Base-by-base conservation (phyloP, 1,140 invertebrate species). In the Microplitis mediator region DNA sequence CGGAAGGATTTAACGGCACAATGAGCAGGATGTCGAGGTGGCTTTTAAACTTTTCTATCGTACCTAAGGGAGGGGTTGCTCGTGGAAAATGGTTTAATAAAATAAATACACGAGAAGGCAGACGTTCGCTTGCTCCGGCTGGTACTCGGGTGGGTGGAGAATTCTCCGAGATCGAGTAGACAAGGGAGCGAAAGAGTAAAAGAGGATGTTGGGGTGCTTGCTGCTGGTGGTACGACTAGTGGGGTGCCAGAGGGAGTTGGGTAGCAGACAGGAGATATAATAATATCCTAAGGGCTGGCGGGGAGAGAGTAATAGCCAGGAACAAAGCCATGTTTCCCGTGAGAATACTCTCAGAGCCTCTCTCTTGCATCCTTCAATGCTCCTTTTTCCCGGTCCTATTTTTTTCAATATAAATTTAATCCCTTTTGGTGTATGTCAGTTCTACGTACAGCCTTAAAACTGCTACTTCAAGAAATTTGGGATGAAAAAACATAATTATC, bases 221-320 rank as follows among this genome's bases (percentile, higher is more conserved):
- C 6, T 45, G 39, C 66, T 67, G 69, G 31, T 16, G 56, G 14
- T 54, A 50, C 58, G 67, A 23, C 60, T 62, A 63, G 36, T 52
- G 52, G 45, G 73, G 62, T 69, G 67, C 66, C 61, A 62, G 39
- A 64, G 60, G 13, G n/a, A 35, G 70, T 65, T 56, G 60, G 73
- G 74, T 76, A 77, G 80, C 80, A 84, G 83, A 81, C 81, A 78
- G 81, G 77, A 85, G 84, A 86, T 87, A 87, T 86, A 87, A 87
- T 87, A 86, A 86, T 86, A 86, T 86, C 82, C 81, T 86, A 78
- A 84, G 84, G 86, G 84, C 83, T 84, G 77, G 78, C 39, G 39
- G 80, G 80, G 82, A 80, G 81, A 80, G 85, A 84, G 84, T 87
- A 87, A 87, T 87, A 87, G 85, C 85, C 82, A 81, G 81, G 86